Evolutionary conservation across 2,888 invertebrate genomes (phyloP), one percentile per base, ranked within the genome.

Genomic region (Molorchus minor): DNA sequence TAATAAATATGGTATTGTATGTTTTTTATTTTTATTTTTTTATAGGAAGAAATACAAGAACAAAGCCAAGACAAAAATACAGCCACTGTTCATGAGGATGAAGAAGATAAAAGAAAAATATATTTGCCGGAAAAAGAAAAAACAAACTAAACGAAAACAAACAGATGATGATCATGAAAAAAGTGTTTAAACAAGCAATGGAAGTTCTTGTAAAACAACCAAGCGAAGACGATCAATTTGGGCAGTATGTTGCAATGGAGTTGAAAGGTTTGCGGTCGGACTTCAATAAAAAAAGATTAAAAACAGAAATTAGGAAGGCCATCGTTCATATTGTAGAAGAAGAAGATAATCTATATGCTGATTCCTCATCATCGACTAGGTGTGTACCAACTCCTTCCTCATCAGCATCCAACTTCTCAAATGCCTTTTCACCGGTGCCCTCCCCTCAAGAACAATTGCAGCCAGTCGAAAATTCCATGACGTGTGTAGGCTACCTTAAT

Each of bases 241-340:
- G 61, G n/a, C 46, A 64, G 45, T 65, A 61, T 47, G 65, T 65
- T 20, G 55, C 63, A 16, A 51, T 61, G 61, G 63, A 65, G 17
- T 40, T 65, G 8, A 47, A 40, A 36, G 43, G 36, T 53, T 47
- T 61, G 12, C 35, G 29, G 15, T 21, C 46, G 16, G 62, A 64
- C 33, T 41, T 25, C n/a, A 17, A 40, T 33, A 64, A 51, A 45
- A 45, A 25, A 53, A 33, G 43, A 60, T 30, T 64, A 17, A 64
- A 56, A 52, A 59, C 8, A n/a, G 25, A 25, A 25, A 25, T 25
- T 25, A 3, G 25, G 38, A 29, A 47, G 44, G 51, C 20, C 2
- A 20, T 44, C 10, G 19, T 8, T 3, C 16, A 19, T 19, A 3
- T 5, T 44, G 21, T 5, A n/a, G 44, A 16, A 12, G 44, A 21